Percentiles rank a stretch among this genome's conserved stretches.
phyloP scores from a whole-genome alignment of 2,888 invertebrate genomes.

The Campaea margaritaria region DNA sequence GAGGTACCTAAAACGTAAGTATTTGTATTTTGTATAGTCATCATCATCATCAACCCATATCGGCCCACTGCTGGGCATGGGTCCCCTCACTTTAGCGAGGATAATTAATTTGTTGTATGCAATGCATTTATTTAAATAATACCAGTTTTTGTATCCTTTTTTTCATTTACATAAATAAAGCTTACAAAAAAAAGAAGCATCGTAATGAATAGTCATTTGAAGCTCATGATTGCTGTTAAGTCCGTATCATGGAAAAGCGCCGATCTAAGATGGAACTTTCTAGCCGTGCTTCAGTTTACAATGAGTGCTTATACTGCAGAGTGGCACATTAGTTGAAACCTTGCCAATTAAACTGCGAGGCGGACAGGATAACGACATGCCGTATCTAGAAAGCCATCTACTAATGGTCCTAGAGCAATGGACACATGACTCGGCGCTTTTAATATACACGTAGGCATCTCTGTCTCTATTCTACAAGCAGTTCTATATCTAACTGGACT shows the following conservation, averaged over 20 bases:
- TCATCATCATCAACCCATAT: no score
- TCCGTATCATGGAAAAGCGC: constrained; percentile 11
- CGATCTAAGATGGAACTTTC: constrained; percentile 20
- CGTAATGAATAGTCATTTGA: constrained; percentile 14
- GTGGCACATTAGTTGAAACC: constrained; percentile 56
- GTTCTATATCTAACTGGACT: no score
- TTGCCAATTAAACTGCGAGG: constrained; percentile 59
- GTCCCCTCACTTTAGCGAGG: no score
- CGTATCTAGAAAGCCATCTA: constrained; percentile 65
- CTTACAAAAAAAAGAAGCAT: constrained; percentile 17
- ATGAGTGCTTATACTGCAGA: constrained; percentile 30
- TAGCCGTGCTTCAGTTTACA: constrained; percentile 17
- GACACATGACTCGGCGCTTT: constrained; percentile 22
- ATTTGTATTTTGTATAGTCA: no score
- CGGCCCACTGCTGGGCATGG: no score
- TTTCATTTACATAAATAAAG: no score
- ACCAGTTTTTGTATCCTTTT: no score
- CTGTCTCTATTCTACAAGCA: background rate
- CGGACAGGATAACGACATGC: constrained; percentile 56
- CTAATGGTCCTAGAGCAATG: constrained; percentile 54
- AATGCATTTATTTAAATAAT: background rate
- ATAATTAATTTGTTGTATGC: no score
- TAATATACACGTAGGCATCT: background rate
- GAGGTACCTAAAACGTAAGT: background rate
- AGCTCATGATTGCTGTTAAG: constrained; percentile 6